Conservation (phyloP, 2,113 vertebrate genomes). For the Callithrix jacchus region DNA sequence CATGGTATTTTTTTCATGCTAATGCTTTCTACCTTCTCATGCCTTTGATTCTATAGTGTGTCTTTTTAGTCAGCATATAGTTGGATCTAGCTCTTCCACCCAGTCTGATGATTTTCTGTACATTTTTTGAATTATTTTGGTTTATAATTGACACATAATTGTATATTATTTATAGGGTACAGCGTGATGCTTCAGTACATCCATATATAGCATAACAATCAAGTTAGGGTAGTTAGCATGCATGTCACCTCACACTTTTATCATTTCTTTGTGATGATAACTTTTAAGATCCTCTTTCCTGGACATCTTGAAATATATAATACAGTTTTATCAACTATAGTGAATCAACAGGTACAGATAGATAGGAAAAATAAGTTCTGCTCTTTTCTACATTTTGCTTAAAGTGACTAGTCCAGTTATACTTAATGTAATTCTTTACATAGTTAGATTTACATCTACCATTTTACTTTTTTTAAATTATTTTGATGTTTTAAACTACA, state of each 20-base stretch:
- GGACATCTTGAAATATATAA: not conserved
- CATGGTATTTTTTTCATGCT: not conserved
- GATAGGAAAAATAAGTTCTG: not conserved
- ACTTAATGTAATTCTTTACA: not conserved
- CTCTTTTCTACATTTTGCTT: not conserved
- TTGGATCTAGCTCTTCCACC: not conserved
- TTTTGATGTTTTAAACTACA: not conserved
- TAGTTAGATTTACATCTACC: not conserved
- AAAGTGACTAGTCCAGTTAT: not conserved
- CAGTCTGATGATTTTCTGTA: not conserved
- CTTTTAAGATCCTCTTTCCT: not conserved
- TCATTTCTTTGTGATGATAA: not conserved
- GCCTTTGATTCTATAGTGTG: not conserved
- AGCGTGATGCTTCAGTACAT: not conserved
- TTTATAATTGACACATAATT: not conserved
- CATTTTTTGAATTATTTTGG: not conserved
- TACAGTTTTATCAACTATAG: not conserved
- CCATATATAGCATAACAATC: not conserved
- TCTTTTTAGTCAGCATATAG: not conserved
- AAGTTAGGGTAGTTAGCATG: not conserved
- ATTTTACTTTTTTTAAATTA: not conserved
- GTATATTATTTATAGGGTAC: not conserved
- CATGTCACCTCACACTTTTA: not conserved
- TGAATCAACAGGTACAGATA: not conserved
- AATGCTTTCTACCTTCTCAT: not conserved